phyloP scores from a whole-genome alignment of 23 tunicate species.

The Aplidium turbinatum region DNA sequence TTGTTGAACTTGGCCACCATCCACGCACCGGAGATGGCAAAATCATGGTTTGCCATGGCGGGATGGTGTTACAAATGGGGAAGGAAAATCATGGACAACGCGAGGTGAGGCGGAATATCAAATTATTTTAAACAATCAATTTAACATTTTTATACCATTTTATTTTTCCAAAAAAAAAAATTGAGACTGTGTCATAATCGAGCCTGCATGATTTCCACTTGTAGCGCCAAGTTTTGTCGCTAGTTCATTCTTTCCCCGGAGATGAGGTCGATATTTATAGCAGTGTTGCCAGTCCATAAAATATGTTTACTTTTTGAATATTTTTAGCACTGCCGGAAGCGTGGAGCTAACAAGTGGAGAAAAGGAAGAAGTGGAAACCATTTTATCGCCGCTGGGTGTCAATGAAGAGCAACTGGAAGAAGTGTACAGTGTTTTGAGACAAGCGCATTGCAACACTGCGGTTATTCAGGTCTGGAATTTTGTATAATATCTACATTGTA shows the following conservation, averaged over 20 bases:
- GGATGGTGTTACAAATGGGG: slow-evolving; percentile 99
- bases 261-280: too few species aligned
- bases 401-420: slow-evolving; percentile 58
- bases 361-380: slow-evolving; percentile 42
- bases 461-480: slow-evolving; percentile 44
- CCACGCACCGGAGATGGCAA: slow-evolving; percentile 81
- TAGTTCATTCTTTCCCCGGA: too few species aligned
- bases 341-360: slow-evolving; percentile 60
- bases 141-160: too few species aligned
- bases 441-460: slow-evolving; percentile 60
- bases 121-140: too few species aligned
- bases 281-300: too few species aligned
- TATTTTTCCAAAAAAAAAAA: too few species aligned
- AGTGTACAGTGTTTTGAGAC: slow-evolving; percentile 58
- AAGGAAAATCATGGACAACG: slow-evolving; percentile 73
- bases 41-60: slow-evolving; percentile 81
- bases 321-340: slow-evolving; percentile 51
- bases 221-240: too few species aligned
- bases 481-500: too few species aligned
- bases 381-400: slow-evolving; percentile 44
- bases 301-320: too few species aligned
- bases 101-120: too few species aligned
- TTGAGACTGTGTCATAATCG: too few species aligned
- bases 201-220: too few species aligned
- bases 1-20: slow-evolving; percentile 68